Evolutionary conservation across 1,140 invertebrate genomes (phyloP).

Genomic region (Saccostrea cuccullata): DNA sequence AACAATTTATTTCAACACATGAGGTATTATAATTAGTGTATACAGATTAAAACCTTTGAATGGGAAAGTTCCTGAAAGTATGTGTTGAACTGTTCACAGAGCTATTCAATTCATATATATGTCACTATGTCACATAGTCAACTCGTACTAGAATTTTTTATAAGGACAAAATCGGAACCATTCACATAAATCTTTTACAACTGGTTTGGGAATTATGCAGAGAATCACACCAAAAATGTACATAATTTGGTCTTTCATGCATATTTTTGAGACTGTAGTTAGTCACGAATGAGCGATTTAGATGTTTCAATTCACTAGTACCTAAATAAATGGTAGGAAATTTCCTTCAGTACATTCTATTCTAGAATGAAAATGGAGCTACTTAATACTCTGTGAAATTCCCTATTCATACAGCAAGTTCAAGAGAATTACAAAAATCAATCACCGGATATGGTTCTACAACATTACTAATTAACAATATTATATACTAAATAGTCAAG

Average conservation of each 20-base stretch:
- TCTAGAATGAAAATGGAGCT: too few species aligned
- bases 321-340: neutral
- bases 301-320: neutral
- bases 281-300: conserved; percentile 4
- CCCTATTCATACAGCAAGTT: neutral
- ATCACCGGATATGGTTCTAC: conserved; percentile 28
- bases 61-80: conserved; percentile 27
- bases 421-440: neutral
- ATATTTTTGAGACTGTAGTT: neutral
- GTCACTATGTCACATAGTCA: too few species aligned
- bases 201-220: conserved; percentile 8
- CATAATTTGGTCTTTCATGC: neutral
- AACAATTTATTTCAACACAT: neutral
- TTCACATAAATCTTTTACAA: neutral
- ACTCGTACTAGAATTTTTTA: neutral
- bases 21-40: conserved; percentile 4
- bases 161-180: neutral
- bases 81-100: conserved; percentile 6
- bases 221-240: conserved; percentile 24
- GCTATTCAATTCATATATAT: neutral
- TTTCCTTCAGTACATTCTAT: neutral
- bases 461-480: neutral
- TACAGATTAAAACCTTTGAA: conserved; percentile 24
- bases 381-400: neutral
- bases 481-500: neutral